Evolutionary conservation across 1,140 invertebrate genomes (phyloP), one percentile per base, ranked within the genome.

Genomic region (Solen grandis): DNA sequence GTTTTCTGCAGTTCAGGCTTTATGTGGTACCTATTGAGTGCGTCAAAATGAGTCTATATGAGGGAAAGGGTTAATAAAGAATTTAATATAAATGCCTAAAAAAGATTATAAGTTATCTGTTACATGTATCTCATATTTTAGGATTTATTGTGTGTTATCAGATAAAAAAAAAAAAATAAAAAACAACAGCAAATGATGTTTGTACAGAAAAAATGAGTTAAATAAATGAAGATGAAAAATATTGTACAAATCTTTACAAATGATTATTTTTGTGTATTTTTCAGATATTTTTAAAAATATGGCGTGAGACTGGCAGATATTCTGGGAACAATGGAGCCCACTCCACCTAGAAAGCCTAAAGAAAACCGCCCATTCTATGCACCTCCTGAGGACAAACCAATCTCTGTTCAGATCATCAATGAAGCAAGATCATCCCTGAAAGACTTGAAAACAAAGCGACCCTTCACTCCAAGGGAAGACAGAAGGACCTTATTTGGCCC

Each of bases 381-480:
- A 27, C 90, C 92, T 8, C 92, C 93, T 60, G 87, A 89, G 27
- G 86, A 89, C 50, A 92, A 86, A 31, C 95, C 95, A 88, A 96
- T 95, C 0, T 95, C 95, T 25, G 94, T 95, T 0, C 95, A 96
- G 89, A 96, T 96, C 77, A 96, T 96, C 65, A 96, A 94, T 86
- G 96, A 96, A 93, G 96, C 96, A 19, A 82, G 88, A 19, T 82
- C 84, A 25, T 89, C 88, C 10, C 59, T 91, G 22, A 83, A 87
- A 52, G 85, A 85, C 46, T 57, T 90, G 16, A 81, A 81, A 36
- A 90, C 90, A 46, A 87, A 81, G 75, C 93, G 96, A 35, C 96
- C 96, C 3, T 96, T 96, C 87, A 97, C 96, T 13, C 96, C 96
- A 8, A 93, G 95, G 31, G 96, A 96, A 70, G 94, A 95, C 35